Evolutionary conservation across 1,140 invertebrate genomes (phyloP).

Genomic region (Scaptomyza montana): DNA sequence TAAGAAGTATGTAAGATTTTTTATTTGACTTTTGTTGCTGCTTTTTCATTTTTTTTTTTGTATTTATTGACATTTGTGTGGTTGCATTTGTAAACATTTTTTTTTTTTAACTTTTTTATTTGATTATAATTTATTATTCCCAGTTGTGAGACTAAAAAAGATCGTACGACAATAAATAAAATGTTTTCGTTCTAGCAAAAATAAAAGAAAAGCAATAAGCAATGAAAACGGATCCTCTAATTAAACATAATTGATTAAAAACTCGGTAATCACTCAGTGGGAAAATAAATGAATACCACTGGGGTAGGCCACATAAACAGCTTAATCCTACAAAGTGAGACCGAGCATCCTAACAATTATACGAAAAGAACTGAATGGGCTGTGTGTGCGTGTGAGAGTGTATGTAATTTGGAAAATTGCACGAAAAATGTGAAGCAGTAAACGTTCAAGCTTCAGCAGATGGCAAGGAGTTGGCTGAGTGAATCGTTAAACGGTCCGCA

Average conservation of each 20-base stretch:
- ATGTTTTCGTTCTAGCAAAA: not conserved
- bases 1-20: too few relatives aligned
- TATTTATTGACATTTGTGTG: too few relatives aligned
- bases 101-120: too few relatives aligned
- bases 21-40: too few relatives aligned
- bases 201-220: constrained; percentile 12
- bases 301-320: constrained; percentile 29
- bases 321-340: constrained; percentile 59
- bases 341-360: constrained; percentile 67
- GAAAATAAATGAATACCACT: constrained; percentile 21
- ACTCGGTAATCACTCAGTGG: constrained; percentile 53
- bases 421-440: constrained; percentile 43
- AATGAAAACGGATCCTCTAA: constrained; percentile 26
- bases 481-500: constrained; percentile 36
- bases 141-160: too few relatives aligned
- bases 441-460: constrained; percentile 30
- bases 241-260: constrained; percentile 69
- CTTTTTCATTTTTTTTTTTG: too few relatives aligned
- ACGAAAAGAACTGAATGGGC: too few relatives aligned
- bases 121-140: too few relatives aligned
- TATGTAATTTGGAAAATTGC: constrained; percentile 48
- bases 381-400: not conserved
- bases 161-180: not conserved
- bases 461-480: constrained; percentile 23
- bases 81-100: too few relatives aligned